Percentiles rank a stretch among this genome's conserved stretches.
Evolutionary conservation across 2,888 invertebrate species (phyloP).

Genomic region (Microdon myrmicae): DNA sequence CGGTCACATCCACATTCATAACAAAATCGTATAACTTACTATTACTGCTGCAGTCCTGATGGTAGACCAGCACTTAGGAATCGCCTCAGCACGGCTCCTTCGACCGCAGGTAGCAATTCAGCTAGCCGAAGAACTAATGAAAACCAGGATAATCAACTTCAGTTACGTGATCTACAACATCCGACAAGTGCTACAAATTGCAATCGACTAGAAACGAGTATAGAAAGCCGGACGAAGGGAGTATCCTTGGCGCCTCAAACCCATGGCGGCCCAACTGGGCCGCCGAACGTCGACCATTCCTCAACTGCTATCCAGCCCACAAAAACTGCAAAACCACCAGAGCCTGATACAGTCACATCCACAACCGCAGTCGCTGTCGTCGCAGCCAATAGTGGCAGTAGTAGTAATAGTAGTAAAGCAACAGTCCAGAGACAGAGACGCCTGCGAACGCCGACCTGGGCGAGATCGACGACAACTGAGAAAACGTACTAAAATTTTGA

Average conservation of each 20-base stretch:
- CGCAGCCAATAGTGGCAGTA: constrained; percentile 58
- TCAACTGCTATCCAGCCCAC: constrained; percentile 13
- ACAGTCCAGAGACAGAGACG: constrained; percentile 76
- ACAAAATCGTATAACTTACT: constrained; percentile 18
- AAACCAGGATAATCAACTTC: constrained; percentile 56
- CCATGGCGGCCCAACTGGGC: constrained; percentile 68
- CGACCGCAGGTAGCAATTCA: constrained; percentile 53
- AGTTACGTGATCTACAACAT: constrained; percentile 51
- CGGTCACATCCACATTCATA: constrained; percentile 3
- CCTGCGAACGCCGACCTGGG: constrained; percentile 85
- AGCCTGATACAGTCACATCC: constrained; percentile 21
- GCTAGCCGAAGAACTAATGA: constrained; percentile 39
- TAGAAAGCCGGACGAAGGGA: constrained; percentile 67
- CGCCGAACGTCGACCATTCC: constrained; percentile 58
- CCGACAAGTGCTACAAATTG: constrained; percentile 52
- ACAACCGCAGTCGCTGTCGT: constrained; percentile 50
- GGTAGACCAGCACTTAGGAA: constrained; percentile 31
- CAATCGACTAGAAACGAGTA: constrained; percentile 58
- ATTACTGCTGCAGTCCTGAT: constrained; percentile 49
- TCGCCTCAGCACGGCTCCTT: constrained; percentile 43
- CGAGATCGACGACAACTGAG: constrained; percentile 75
- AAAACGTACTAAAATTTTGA: constrained; percentile 67
- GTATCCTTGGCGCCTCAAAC: constrained; percentile 67
- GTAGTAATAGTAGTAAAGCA: constrained; percentile 67
- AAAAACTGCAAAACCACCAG: constrained; percentile 20